Evolutionary conservation across 2,113 vertebrate genomes (phyloP).

Genomic region (Myotis lucifugus): DNA sequence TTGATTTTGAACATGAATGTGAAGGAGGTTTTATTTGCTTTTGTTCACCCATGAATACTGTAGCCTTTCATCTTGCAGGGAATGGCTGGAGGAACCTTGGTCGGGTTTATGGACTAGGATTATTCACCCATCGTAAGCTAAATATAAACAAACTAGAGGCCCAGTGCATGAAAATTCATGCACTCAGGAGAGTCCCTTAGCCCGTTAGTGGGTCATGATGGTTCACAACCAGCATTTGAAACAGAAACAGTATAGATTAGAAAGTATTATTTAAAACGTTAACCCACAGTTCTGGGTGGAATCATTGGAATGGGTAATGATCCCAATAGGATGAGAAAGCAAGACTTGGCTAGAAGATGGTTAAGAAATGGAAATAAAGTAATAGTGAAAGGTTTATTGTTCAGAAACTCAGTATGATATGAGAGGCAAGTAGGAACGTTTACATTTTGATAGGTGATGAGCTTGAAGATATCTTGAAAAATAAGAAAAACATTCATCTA

Average conservation of each 20-base stretch:
- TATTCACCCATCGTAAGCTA: background rate
- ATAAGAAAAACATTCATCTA: background rate
- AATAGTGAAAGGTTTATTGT: background rate
- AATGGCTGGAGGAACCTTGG: background rate
- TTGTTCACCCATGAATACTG: background rate
- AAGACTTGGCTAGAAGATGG: background rate
- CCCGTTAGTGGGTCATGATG: background rate
- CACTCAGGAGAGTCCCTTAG: too few relatives aligned
- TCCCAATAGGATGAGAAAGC: background rate
- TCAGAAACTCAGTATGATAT: background rate
- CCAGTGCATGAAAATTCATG: too few relatives aligned
- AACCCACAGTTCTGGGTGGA: background rate
- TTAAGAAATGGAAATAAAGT: background rate
- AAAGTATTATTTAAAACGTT: slow-evolving; percentile 26
- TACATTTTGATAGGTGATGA: background rate
- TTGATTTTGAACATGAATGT: slow-evolving; percentile 15
- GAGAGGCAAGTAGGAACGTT: background rate
- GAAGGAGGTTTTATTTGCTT: background rate
- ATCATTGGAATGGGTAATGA: background rate
- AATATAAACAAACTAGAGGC: background rate
- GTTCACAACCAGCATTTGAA: background rate
- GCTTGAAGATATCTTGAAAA: background rate
- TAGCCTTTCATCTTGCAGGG: background rate
- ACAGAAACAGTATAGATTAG: background rate
- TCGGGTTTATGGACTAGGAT: background rate